Base-by-base conservation (phyloP, 2,888 invertebrate species). In the Monochamus alternatus region DNA sequence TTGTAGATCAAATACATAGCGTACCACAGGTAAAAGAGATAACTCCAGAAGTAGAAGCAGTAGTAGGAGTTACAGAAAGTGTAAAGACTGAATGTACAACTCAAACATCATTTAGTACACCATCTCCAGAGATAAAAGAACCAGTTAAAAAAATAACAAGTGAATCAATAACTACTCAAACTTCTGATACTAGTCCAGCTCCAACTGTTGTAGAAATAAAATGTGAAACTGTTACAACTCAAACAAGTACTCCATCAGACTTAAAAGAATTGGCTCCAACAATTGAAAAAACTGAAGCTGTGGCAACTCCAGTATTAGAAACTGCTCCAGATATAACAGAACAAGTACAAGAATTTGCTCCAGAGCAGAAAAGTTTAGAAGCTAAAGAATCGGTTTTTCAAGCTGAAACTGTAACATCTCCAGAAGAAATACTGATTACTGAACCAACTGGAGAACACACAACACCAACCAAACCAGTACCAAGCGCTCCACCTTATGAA, bases 31-130 rank as follows among this genome's bases (percentile, higher is more conserved):
- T 60, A 44, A 51, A 38, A 52, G 30, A 32, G 38, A 22, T 14
- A n/a, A 43, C n/a, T 63, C 14, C 14, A 55, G n/a, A 52, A 31
- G n/a, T 52, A 52, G 31, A 2, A 38, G 74, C 80, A 70, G 78
- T 76, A 60, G 75, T 83, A 78, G 47, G 47, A 12, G 82, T 83
- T 60, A 73, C 78, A 68, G 38, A 38, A 38, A 70, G 72, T 69
- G 75, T 74, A 80, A 78, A 73, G 76, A 78, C 74, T 70, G 72
- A 74, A 68, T 73, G 70, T 72, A 86, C 87, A n/a, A 87, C 85
- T 77, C 83, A 87, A 63, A 82, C 85, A 76, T 47, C 71, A 58
- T 47, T 64, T 7, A 60, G 73, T 44, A 22, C 72, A 30, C 59
- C 55, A 22, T 43, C 52, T 58, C 22, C 59, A 38, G 69, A 51